Evolutionary conservation across 2,797 vertebrate species (phyloP), one percentile per base, ranked within the genome.

Genomic region (Gymnodraco acuticeps): DNA sequence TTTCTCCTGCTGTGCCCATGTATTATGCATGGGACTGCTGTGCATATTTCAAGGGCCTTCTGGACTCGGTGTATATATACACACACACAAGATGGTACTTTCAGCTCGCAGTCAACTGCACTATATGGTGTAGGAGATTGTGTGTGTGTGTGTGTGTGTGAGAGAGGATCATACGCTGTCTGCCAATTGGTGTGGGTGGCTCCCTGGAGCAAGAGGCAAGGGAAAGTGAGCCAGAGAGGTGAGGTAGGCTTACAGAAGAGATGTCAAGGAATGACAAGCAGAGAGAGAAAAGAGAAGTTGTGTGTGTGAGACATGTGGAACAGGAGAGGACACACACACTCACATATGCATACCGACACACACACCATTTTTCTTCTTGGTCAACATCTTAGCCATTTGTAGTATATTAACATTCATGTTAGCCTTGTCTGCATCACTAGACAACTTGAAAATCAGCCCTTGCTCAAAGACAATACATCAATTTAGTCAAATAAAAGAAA

Each of bases 31-130:
- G 75, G 82, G 68, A 82, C 88, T 87, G 86, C 90, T 90, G 91
- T 93, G 88, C 90, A 91, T 92, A 92, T 94, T 93, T 93, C 88
- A 94, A 91, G 82, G 88, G 90, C 90, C 89, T 92, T 92, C 89
- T 93, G 92, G 92, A 89, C 88, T 81, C 51, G 64, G 71, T 81
- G 53, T 86, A 69, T 63, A 78, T 10, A 73, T 33, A 81, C 3
- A 23, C 3, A 23, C 23, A 23, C 23, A 23, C 64, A 86, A 48
- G 70, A 59, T 72, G 70, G 70, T 85, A 73, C 85, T 88, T 86
- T 87, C 68, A 85, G 87, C 78, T 75, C 81, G 75, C 71, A 87
- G 74, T 83, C 79, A 76, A 60, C 81, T 33, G 33, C 33, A 33
- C 33, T 33, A 33, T 33, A 33, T 5, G 33, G 55, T 70, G 58